Percentiles rank a stretch among this genome's conserved stretches.
phyloP scores from a whole-genome alignment of 2,797 vertebrate genomes.

The Channallabes apus region DNA sequence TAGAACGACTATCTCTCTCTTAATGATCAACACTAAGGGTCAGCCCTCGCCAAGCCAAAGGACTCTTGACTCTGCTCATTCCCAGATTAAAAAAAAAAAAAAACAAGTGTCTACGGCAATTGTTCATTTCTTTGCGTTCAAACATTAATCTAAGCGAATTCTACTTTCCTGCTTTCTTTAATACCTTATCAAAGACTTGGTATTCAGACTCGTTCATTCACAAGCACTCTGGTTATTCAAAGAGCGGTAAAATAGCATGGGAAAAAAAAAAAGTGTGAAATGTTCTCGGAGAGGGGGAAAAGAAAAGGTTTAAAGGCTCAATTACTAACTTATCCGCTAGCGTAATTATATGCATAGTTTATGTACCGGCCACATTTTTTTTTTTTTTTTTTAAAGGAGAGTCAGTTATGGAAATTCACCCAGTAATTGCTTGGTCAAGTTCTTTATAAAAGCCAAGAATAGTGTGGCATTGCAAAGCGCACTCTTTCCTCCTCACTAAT shows the following conservation, averaged over 20 bases:
- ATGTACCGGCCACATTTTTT: conserved; percentile 62
- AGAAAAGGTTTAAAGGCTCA: conserved; percentile 70
- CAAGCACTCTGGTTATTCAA: conserved; percentile 61
- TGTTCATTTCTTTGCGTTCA: conserved; percentile 69
- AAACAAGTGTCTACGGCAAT: conserved; percentile 48
- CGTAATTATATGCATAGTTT: conserved; percentile 75
- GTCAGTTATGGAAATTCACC: conserved; percentile 44
- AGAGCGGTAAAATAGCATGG: conserved; percentile 69
- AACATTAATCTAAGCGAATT: conserved; percentile 77
- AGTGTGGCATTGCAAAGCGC: conserved; percentile 4
- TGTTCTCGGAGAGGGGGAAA: conserved; percentile 64
- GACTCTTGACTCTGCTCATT: conserved; percentile 68
- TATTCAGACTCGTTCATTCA: conserved; percentile 69
- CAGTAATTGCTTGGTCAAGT: conserved; percentile 55
- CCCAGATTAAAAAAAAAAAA: conserved; percentile 55
- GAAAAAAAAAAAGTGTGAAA: conserved; percentile 70
- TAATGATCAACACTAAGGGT: conserved; percentile 72
- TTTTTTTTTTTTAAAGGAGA: conserved; percentile 61
- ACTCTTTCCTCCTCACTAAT: neutral
- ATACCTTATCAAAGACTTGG: conserved; percentile 71
- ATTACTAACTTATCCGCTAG: conserved; percentile 73
- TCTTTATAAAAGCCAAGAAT: conserved; percentile 49
- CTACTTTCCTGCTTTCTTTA: conserved; percentile 66
- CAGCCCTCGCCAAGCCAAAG: conserved; percentile 70
- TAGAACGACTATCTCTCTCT: conserved; percentile 67